Evolutionary conservation across 1,140 invertebrate species (phyloP).

Genomic region (Apis laboriosa): DNA sequence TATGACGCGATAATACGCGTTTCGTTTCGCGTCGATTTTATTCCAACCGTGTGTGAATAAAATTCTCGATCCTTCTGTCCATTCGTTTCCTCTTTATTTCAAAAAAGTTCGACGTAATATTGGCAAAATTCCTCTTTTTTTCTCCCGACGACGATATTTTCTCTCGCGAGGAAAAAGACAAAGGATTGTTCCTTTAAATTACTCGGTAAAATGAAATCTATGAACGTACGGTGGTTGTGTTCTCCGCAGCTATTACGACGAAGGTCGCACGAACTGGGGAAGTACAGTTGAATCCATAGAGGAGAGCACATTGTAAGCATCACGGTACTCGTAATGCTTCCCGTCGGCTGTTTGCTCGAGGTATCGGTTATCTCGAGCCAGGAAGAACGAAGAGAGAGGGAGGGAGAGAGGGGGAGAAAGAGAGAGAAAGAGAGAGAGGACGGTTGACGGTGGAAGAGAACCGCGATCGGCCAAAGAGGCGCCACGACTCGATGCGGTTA

Average conservation of each 20-base stretch:
- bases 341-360: constrained; percentile 55
- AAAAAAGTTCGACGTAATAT: not conserved
- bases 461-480: constrained; percentile 33
- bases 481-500: constrained; percentile 51
- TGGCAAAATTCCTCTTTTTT: not conserved
- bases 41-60: not conserved
- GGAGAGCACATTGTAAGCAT: constrained; percentile 61
- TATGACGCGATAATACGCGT: not conserved
- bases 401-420: not conserved
- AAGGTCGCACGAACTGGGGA: constrained; percentile 35
- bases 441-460: too few relatives aligned
- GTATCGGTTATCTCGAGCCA: constrained; percentile 53
- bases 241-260: constrained; percentile 40
- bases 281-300: constrained; percentile 45
- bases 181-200: not conserved
- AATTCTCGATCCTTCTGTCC: not conserved
- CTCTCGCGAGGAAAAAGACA: not conserved
- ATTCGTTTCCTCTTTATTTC: not conserved
- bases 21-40: constrained; percentile 16
- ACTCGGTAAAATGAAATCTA: not conserved
- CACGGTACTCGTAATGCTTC: constrained; percentile 59
- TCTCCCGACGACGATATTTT: not conserved
- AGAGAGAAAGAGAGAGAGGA: not conserved
- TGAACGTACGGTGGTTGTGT: not conserved
- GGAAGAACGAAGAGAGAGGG: constrained; percentile 21